Evolutionary conservation across 2,888 invertebrate species (phyloP).

Genomic region (Drosophila glabriapex): DNA sequence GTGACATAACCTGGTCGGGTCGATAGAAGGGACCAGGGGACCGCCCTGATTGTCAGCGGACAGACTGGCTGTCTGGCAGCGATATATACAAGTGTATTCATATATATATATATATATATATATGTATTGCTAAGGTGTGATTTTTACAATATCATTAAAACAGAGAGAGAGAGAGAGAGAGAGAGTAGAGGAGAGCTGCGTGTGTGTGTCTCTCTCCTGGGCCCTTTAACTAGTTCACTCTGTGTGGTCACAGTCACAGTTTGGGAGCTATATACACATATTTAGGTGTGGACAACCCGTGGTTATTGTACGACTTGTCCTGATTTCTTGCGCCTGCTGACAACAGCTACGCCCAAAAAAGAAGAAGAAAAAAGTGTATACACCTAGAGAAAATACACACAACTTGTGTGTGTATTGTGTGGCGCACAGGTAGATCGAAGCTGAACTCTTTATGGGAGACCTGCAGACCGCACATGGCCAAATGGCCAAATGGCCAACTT

Average conservation of each 20-base stretch:
- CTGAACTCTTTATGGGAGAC: conserved; percentile 14
- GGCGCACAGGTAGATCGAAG: conserved; percentile 54
- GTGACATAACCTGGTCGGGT: conserved; percentile 73
- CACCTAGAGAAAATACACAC: conserved; percentile 25
- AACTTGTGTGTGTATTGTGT: conserved; percentile 32
- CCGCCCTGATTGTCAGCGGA: conserved; percentile 76
- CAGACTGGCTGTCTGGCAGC: conserved; percentile 19
- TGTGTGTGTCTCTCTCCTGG: conserved; percentile 12
- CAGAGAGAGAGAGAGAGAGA: neutral
- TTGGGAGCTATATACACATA: conserved; percentile 53
- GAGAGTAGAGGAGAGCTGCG: neutral
- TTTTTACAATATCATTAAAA: conserved; percentile 82
- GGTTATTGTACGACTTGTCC: conserved; percentile 51
- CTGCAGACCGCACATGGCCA: conserved; percentile 66
- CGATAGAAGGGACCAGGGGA: conserved; percentile 54
- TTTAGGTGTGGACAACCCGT: conserved; percentile 77
- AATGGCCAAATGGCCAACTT: conserved; percentile 39
- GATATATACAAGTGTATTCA: neutral
- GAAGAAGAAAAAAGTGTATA: conserved; percentile 2
- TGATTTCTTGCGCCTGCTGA: conserved; percentile 63
- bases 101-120: neutral
- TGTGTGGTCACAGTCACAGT: conserved; percentile 57
- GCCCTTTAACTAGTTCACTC: conserved; percentile 45
- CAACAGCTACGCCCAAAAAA: conserved; percentile 71
- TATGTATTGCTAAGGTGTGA: conserved; percentile 70